phyloP scores from a whole-genome alignment of 2,888 invertebrate species.

The Hedya salicella region DNA sequence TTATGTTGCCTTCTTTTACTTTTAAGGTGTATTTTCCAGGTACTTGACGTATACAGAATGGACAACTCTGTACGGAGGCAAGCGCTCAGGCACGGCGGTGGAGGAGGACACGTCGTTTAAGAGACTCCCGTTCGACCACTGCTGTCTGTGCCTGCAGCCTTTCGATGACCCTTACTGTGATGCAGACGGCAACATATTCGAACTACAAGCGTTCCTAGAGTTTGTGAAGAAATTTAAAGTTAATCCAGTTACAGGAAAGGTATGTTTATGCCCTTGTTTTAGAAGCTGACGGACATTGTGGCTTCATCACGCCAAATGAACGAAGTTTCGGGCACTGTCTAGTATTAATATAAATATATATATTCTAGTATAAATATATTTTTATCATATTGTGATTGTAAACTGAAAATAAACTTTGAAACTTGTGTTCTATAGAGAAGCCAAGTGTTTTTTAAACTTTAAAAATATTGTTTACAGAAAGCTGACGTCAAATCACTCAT shows the following conservation, averaged over 20 bases:
- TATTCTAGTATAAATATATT: too few relatives aligned
- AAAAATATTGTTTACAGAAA: slow-evolving; percentile 83
- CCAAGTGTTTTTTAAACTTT: not conserved
- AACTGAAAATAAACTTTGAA: too few relatives aligned
- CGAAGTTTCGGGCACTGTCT: too few relatives aligned
- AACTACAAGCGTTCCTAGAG: slow-evolving; percentile 93
- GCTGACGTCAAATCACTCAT: slow-evolving; percentile 92
- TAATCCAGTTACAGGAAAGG: slow-evolving; percentile 97
- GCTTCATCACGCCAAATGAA: too few relatives aligned
- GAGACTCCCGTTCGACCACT: slow-evolving; percentile 96
- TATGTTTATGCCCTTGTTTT: slow-evolving; percentile 51
- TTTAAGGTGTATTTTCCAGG: slow-evolving; percentile 73
- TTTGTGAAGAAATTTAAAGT: slow-evolving; percentile 96
- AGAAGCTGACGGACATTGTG: too few relatives aligned
- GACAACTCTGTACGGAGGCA: slow-evolving; percentile 96
- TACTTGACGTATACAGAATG: slow-evolving; percentile 95
- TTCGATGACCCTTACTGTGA: slow-evolving; percentile 97
- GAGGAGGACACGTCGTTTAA: slow-evolving; percentile 93
- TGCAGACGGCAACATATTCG: slow-evolving; percentile 95
- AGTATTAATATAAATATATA: too few relatives aligned
- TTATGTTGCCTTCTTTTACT: slow-evolving; percentile 14
- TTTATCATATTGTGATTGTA: too few relatives aligned
- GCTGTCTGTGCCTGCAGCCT: slow-evolving; percentile 95
- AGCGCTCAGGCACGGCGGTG: slow-evolving; percentile 88
- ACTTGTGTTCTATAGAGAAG: too few relatives aligned